Conservation (phyloP, 2,888 invertebrate species). For the Lithosia quadra region DNA sequence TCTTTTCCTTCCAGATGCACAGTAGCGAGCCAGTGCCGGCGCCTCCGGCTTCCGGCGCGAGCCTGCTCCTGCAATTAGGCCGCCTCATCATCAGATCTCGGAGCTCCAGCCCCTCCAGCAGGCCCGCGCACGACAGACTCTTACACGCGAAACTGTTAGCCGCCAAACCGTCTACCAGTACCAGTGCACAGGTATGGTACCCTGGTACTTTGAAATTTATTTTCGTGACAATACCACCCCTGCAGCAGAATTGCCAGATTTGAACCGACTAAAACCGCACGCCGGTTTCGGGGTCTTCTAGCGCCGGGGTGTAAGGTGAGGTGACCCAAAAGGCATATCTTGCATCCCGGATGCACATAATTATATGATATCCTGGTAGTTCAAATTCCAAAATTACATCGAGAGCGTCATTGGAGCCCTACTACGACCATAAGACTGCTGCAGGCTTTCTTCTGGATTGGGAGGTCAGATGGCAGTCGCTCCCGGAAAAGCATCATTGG, state of each 20-base stretch:
- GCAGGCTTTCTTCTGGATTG: too few relatives aligned
- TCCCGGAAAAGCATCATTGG: too few relatives aligned
- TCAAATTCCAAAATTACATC: neutral
- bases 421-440: too few relatives aligned
- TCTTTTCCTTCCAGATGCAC: slow-evolving; percentile 75
- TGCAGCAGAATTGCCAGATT: too few relatives aligned
- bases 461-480: too few relatives aligned
- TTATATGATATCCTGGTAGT: slow-evolving; percentile 24
- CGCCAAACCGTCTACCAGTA: slow-evolving; percentile 69
- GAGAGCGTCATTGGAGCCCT: too few relatives aligned
- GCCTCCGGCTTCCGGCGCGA: slow-evolving; percentile 75
- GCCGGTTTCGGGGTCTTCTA: too few relatives aligned
- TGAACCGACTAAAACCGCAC: too few relatives aligned
- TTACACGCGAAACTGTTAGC: slow-evolving; percentile 65
- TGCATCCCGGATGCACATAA: too few relatives aligned
- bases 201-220: slow-evolving; percentile 1
- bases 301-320: too few relatives aligned
- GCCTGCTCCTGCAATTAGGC: slow-evolving; percentile 87
- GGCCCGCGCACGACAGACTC: slow-evolving; percentile 63
- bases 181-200: slow-evolving; percentile 57
- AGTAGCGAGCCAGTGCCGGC: slow-evolving; percentile 76
- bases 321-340: too few relatives aligned
- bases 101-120: slow-evolving; percentile 77
- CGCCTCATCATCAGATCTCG: slow-evolving; percentile 88
- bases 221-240: too few relatives aligned